These are phyloP conservation scores for Sebastes schlegelii DNA, from an alignment of 2,113 vertebrate genomes.

Conservation along the genomic window DNA sequence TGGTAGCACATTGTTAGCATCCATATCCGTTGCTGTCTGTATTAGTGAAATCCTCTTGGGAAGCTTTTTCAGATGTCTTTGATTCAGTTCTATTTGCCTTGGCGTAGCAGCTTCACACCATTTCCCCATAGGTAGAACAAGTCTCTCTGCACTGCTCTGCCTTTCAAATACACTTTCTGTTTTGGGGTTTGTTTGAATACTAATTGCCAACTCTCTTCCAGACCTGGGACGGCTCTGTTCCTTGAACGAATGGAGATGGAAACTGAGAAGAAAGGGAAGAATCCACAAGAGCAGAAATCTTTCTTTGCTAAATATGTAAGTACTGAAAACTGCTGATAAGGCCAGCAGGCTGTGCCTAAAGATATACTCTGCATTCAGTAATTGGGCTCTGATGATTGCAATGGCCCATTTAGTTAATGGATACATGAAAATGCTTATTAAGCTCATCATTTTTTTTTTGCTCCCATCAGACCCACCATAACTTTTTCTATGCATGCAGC, in stretches of 20 bases:
- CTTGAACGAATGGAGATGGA: constrained; percentile 90
- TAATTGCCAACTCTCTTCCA: constrained; percentile 60
- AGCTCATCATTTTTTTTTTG: neutral
- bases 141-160: constrained; percentile 1
- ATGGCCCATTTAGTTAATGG: constrained; percentile 6
- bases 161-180: constrained; percentile 10
- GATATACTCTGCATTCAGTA: neutral
- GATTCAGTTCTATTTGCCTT: constrained; percentile 26
- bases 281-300: constrained; percentile 95
- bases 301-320: constrained; percentile 97
- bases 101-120: neutral
- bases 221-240: constrained; percentile 90
- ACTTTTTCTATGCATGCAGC: neutral
- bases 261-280: constrained; percentile 92
- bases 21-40: neutral
- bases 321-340: constrained; percentile 43
- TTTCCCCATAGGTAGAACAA: constrained; percentile 5
- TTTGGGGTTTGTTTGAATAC: constrained; percentile 28
- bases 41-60: neutral
- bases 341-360: neutral
- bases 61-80: constrained; percentile 18
- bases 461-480: neutral
- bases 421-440: constrained; percentile 23
- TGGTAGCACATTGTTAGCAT: neutral
- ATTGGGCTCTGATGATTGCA: constrained; percentile 18